These are phyloP conservation scores for Latrodectus elegans DNA, from an alignment of 2,888 invertebrate species.

Conservation along the genomic window DNA sequence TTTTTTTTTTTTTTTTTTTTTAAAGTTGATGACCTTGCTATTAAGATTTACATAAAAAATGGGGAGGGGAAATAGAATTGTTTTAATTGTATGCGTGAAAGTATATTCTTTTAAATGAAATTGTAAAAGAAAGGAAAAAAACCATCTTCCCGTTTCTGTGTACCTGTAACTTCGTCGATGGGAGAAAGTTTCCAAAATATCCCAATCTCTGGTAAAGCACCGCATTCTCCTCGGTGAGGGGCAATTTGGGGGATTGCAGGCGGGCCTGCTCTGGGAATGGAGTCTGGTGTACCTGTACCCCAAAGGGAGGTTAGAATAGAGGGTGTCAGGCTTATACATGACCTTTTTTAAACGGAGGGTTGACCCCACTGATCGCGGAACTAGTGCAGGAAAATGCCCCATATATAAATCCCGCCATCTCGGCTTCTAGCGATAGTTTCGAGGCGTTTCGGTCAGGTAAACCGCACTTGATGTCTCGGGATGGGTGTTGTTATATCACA, in stretches of 20 bases:
- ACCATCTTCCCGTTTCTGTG: too few species aligned
- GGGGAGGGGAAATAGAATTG: too few species aligned
- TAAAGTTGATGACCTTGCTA: too few species aligned
- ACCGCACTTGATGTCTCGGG: too few species aligned
- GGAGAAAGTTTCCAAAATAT: conserved; percentile 3
- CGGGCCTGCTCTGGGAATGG: background rate
- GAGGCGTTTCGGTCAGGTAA: too few species aligned
- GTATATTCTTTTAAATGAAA: too few species aligned
- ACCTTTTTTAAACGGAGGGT: conserved; percentile 24
- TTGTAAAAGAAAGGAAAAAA: too few species aligned
- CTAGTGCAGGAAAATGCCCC: conserved; percentile 30
- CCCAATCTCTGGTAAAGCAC: background rate
- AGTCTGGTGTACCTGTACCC: conserved; percentile 13
- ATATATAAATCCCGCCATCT: background rate
- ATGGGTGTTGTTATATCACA: too few species aligned
- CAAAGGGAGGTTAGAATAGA: conserved; percentile 30
- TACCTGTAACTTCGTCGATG: background rate
- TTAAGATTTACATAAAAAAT: too few species aligned
- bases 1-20: too few species aligned
- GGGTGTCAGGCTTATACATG: conserved; percentile 7
- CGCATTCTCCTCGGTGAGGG: background rate
- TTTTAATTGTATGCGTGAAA: too few species aligned
- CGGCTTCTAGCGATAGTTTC: too few species aligned
- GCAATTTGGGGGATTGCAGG: background rate
- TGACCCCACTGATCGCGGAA: conserved; percentile 33